phyloP scores from a whole-genome alignment of 2,797 vertebrate genomes.

The Lagodon rhomboides region DNA sequence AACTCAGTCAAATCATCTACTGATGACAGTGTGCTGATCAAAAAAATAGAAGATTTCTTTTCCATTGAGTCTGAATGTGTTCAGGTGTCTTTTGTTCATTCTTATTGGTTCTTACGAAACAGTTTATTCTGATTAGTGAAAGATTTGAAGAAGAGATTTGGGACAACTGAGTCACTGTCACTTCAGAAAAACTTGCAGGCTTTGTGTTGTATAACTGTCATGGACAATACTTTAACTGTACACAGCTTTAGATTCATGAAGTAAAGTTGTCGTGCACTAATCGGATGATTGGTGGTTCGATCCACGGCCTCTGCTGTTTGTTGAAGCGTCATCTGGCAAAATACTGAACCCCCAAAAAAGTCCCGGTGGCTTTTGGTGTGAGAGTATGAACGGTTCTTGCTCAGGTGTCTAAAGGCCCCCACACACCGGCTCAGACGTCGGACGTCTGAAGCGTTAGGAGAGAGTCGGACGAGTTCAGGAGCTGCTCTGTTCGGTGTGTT shows the following conservation, averaged over 20 bases:
- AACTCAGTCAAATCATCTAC: background rate
- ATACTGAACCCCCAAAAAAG: no score
- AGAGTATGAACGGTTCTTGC: no score
- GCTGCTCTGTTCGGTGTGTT: no score
- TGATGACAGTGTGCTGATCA: background rate
- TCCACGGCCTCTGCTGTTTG: no score
- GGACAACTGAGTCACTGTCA: background rate
- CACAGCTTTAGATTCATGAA: background rate
- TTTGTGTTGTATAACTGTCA: background rate
- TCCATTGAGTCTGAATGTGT: background rate
- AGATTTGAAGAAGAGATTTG: background rate
- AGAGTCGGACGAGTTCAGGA: no score
- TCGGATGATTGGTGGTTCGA: no score
- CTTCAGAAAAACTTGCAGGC: slow-evolving; percentile 2
- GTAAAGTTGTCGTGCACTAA: no score
- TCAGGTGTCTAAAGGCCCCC: no score
- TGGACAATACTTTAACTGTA: background rate
- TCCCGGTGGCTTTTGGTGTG: no score
- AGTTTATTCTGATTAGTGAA: background rate
- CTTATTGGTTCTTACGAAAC: background rate
- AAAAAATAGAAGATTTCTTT: background rate
- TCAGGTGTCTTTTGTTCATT: background rate
- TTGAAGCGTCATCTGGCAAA: no score
- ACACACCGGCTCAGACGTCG: no score
- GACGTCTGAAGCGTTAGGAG: no score